Conservation (phyloP, 2,797 vertebrate genomes). For the Pogonophryne albipinna region DNA sequence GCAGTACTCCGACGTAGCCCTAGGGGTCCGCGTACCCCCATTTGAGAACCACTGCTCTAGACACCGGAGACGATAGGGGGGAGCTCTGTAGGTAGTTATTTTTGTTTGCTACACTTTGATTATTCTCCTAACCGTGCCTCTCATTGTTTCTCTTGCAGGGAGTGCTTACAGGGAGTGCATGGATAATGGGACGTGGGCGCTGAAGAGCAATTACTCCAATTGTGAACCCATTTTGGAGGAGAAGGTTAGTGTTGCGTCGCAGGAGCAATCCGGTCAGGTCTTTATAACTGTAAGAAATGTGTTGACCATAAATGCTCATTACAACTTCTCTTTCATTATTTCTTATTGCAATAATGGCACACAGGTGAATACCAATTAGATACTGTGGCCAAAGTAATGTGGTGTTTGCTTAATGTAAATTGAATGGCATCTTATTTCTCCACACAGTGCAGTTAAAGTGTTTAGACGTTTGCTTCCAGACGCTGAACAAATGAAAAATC, state of each 20-base stretch:
- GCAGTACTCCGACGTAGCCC: too few species aligned
- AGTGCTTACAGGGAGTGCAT: constrained; percentile 95
- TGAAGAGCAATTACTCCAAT: constrained; percentile 95
- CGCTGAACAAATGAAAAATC: constrained; percentile 5
- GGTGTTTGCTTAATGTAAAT: constrained; percentile 10
- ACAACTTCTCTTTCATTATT: constrained; percentile 5
- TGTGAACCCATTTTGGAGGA: constrained; percentile 96
- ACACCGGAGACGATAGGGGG: too few species aligned
- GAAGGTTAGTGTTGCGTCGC: constrained; percentile 86
- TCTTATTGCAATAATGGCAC: constrained; percentile 5
- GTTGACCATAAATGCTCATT: constrained; percentile 19
- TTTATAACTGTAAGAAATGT: constrained; percentile 13
- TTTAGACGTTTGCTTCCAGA: constrained; percentile 21
- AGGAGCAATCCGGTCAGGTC: neutral
- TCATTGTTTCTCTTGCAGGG: constrained; percentile 81
- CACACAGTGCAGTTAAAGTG: neutral
- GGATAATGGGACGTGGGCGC: constrained; percentile 97
- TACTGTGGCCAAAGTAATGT: neutral
- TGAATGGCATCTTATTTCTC: constrained; percentile 6
- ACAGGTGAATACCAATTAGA: constrained; percentile 6
- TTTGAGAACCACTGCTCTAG: too few species aligned
- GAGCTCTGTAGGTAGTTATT: too few species aligned
- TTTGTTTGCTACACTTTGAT: neutral
- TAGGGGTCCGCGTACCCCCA: too few species aligned
- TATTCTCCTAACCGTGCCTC: neutral